Conservation (phyloP, 1,140 invertebrate species). For the Anadara kagoshimensis region DNA sequence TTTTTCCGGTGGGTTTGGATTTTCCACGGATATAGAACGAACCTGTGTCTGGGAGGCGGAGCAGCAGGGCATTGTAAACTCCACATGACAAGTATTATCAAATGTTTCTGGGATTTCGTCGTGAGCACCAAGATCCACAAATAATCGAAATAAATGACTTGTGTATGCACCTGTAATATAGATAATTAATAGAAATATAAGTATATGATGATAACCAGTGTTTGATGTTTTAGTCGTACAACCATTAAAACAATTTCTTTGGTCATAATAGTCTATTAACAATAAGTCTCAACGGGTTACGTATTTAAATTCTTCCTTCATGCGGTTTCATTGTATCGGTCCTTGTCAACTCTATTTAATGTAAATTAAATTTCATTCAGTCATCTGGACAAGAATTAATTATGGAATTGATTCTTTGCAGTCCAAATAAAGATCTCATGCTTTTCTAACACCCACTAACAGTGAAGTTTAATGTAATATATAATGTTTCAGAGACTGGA, state of each 20-base stretch:
- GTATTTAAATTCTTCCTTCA: too few species aligned
- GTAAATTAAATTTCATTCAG: too few species aligned
- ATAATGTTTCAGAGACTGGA: too few species aligned
- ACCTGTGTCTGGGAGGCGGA: constrained; percentile 98
- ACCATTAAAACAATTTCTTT: not conserved
- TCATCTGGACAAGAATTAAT: too few species aligned
- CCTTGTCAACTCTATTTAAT: too few species aligned
- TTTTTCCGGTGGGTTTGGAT: constrained; percentile 97
- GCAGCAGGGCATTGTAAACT: constrained; percentile 99
- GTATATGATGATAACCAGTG: not conserved
- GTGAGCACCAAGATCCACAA: constrained; percentile 95
- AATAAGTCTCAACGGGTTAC: too few species aligned
- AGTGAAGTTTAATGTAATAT: too few species aligned
- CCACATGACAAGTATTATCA: constrained; percentile 90
- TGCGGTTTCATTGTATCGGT: too few species aligned
- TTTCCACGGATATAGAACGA: constrained; percentile 93
- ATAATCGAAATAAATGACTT: constrained; percentile 93
- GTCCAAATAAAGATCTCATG: too few species aligned
- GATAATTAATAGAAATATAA: constrained; percentile 28
- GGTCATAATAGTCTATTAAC: not conserved
- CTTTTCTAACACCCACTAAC: too few species aligned
- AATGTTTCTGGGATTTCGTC: constrained; percentile 97
- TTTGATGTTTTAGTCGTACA: not conserved
- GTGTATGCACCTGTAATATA: constrained; percentile 91
- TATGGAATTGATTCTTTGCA: too few species aligned